Evolutionary conservation across 2,113 vertebrate species (phyloP).

Genomic region (Aphelocoma coerulescens): DNA sequence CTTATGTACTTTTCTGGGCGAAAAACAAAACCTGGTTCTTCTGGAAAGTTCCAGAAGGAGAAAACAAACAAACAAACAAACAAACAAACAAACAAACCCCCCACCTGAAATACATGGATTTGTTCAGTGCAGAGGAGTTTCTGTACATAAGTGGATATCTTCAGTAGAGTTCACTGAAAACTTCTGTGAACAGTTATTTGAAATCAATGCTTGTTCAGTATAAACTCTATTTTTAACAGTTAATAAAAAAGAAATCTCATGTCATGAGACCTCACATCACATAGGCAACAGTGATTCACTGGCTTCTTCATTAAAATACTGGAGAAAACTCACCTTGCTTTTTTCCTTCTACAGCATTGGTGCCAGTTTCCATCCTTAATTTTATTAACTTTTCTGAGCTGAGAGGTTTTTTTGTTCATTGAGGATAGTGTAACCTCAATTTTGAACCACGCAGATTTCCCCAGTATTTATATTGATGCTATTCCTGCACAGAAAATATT

Average conservation of each 20-base stretch:
- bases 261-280: neutral
- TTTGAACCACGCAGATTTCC: neutral
- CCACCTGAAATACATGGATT: neutral
- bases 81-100: neutral
- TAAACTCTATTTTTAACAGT: neutral
- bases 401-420: neutral
- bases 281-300: neutral
- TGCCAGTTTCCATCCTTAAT: neutral
- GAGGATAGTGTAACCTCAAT: neutral
- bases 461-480: neutral
- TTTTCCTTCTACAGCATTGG: neutral
- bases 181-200: neutral
- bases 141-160: neutral
- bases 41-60: neutral
- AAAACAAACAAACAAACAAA: no score
- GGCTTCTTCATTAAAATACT: neutral
- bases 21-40: neutral
- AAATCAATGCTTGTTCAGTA: neutral
- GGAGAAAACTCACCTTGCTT: neutral
- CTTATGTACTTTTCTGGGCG: neutral
- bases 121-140: neutral
- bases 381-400: neutral
- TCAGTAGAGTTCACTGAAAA: neutral
- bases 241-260: neutral
- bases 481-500: neutral